Percentiles rank a stretch among this genome's conserved stretches.
Evolutionary conservation across 2,888 invertebrate genomes (phyloP).

Genomic region (Drosophila pegasa): DNA sequence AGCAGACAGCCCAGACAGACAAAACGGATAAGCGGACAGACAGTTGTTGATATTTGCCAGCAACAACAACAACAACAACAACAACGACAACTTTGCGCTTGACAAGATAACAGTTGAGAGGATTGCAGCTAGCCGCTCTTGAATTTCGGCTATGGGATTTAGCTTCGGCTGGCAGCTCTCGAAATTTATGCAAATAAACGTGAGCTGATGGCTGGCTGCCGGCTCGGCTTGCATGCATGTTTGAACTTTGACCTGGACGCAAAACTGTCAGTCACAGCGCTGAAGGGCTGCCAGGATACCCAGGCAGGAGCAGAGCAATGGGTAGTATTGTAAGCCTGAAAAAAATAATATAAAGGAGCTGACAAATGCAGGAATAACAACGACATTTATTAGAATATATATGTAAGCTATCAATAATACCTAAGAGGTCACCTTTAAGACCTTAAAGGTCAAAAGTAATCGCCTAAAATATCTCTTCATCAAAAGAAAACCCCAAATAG

Average conservation of each 20-base stretch:
- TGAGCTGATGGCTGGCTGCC: slow-evolving; percentile 8
- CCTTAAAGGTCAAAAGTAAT: too few relatives aligned
- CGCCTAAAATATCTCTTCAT: too few relatives aligned
- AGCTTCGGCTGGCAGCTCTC: slow-evolving; percentile 33
- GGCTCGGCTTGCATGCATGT: slow-evolving; percentile 15
- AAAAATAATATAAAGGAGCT: not conserved
- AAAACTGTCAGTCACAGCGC: slow-evolving; percentile 25
- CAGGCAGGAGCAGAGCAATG: not conserved
- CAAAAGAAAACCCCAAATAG: too few relatives aligned
- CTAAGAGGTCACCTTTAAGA: too few relatives aligned
- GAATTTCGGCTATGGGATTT: slow-evolving; percentile 18
- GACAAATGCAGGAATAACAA: too few relatives aligned
- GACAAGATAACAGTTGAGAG: slow-evolving; percentile 57
- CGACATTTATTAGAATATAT: too few relatives aligned
- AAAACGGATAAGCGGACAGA: slow-evolving; percentile 32
- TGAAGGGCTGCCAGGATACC: slow-evolving; percentile 3
- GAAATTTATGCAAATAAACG: slow-evolving; percentile 16
- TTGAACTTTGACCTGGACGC: slow-evolving; percentile 38
- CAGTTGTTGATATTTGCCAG: slow-evolving; percentile 58
- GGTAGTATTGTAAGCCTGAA: not conserved
- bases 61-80: slow-evolving; percentile 20
- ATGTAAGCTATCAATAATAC: too few relatives aligned
- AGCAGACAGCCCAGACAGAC: not conserved
- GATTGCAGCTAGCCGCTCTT: slow-evolving; percentile 9
- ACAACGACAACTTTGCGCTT: slow-evolving; percentile 16